Percentiles rank a stretch among this genome's conserved stretches.
Evolutionary conservation across 23 tunicate species (phyloP).

Genomic region (Styela clava): DNA sequence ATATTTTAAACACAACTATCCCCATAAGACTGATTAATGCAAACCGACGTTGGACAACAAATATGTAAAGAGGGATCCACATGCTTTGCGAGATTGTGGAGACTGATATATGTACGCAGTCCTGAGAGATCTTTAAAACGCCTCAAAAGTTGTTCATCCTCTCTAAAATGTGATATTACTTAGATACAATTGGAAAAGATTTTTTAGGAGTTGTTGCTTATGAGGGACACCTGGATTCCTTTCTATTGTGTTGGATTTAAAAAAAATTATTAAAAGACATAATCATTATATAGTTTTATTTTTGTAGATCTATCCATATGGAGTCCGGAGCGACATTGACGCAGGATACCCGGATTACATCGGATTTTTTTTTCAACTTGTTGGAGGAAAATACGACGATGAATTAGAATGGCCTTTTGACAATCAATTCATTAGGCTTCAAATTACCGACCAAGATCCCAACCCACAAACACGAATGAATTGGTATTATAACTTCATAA

Average conservation of each 20-base stretch:
- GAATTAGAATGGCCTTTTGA: constrained; percentile 74
- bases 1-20: no score
- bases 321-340: constrained; percentile 36
- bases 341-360: constrained; percentile 35
- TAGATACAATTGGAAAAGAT: neutral
- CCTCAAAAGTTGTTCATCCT: neutral
- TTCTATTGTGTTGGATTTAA: no score
- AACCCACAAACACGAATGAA: constrained; percentile 70
- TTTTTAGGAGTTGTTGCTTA: neutral
- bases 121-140: no score
- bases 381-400: constrained; percentile 65
- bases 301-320: constrained; percentile 75
- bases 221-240: no score
- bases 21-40: no score
- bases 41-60: no score
- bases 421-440: constrained; percentile 45
- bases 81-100: no score
- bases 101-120: no score
- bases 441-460: constrained; percentile 73
- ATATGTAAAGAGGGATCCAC: no score
- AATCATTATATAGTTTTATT: neutral
- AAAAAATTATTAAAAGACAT: no score
- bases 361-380: constrained; percentile 59
- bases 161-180: neutral
- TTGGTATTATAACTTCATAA: constrained; percentile 40